Conservation (phyloP, 1,140 invertebrate genomes). For the Zaprionus camerounensis region DNA sequence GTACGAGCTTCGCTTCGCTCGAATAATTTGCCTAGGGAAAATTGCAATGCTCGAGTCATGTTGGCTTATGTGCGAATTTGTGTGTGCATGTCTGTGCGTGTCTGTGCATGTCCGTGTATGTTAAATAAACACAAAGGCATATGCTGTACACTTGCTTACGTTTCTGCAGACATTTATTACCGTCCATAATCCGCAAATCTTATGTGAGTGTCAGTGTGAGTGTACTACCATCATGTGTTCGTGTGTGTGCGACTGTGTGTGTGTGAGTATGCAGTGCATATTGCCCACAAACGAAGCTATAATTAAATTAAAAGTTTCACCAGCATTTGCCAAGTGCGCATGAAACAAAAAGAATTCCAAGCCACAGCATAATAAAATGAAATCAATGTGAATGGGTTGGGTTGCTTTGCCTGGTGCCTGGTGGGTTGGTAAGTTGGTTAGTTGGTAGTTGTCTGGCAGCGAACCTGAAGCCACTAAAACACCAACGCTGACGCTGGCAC, state of each 20-base stretch:
- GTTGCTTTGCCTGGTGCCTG: not conserved
- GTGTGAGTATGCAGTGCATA: constrained; percentile 37
- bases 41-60: constrained; percentile 65
- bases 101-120: constrained; percentile 25
- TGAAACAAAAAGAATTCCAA: constrained; percentile 44
- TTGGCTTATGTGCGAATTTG: constrained; percentile 47
- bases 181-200: constrained; percentile 71
- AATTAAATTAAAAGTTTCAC: constrained; percentile 81
- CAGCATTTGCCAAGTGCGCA: constrained; percentile 47
- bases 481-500: constrained; percentile 6
- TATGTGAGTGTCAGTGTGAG: constrained; percentile 48
- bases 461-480: constrained; percentile 24
- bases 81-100: constrained; percentile 24
- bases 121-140: constrained; percentile 66
- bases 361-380: constrained; percentile 50
- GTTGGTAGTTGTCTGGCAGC: constrained; percentile 1
- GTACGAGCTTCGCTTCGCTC: constrained; percentile 10
- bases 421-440: not conserved
- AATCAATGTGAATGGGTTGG: constrained; percentile 46
- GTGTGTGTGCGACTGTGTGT: constrained; percentile 17
- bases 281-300: constrained; percentile 73
- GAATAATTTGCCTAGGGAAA: constrained; percentile 40
- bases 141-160: constrained; percentile 61
- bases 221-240: constrained; percentile 9
- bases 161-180: constrained; percentile 73